These are phyloP conservation scores for Creontiades dilutus DNA, from an alignment of 2,888 invertebrate genomes.

Conservation along the genomic window DNA sequence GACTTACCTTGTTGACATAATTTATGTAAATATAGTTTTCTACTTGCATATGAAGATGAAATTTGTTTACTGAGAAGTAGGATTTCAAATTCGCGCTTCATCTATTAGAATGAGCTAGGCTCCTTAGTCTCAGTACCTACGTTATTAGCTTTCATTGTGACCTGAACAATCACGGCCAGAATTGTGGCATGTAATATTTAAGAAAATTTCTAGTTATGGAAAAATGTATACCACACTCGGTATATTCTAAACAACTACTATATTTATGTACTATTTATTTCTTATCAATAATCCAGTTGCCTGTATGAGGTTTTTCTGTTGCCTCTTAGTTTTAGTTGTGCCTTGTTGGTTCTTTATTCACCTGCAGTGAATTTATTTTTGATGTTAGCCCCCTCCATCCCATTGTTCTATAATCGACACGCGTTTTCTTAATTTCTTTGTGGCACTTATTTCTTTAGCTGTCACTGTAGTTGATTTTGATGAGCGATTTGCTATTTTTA, in stretches of 20 bases:
- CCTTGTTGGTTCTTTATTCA: conserved; percentile 22
- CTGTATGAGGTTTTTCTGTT: conserved; percentile 37
- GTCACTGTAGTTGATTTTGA: conserved; percentile 64
- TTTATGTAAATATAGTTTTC: conserved; percentile 32
- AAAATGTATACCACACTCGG: neutral
- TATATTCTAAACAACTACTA: conserved; percentile 11
- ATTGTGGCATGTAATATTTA: neutral
- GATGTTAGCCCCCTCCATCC: neutral
- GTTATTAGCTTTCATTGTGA: conserved; percentile 33
- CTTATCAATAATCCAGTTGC: neutral
- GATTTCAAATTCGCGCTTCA: conserved; percentile 16
- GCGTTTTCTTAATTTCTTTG: conserved; percentile 28
- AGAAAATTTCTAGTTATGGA: conserved; percentile 7
- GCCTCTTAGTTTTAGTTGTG: conserved; percentile 22
- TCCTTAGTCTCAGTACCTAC: conserved; percentile 40
- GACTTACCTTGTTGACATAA: conserved; percentile 44
- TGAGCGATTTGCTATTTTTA: conserved; percentile 58
- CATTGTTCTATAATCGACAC: conserved; percentile 27
- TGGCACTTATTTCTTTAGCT: conserved; percentile 57
- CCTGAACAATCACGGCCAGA: conserved; percentile 31
- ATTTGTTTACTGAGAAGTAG: conserved; percentile 24
- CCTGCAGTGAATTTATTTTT: conserved; percentile 5
- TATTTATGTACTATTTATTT: conserved; percentile 35
- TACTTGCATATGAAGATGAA: neutral
- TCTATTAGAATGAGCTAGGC: conserved; percentile 48